These are phyloP conservation scores for Cydia fagiglandana DNA, from an alignment of 1,140 invertebrate genomes.

Conservation along the genomic window DNA sequence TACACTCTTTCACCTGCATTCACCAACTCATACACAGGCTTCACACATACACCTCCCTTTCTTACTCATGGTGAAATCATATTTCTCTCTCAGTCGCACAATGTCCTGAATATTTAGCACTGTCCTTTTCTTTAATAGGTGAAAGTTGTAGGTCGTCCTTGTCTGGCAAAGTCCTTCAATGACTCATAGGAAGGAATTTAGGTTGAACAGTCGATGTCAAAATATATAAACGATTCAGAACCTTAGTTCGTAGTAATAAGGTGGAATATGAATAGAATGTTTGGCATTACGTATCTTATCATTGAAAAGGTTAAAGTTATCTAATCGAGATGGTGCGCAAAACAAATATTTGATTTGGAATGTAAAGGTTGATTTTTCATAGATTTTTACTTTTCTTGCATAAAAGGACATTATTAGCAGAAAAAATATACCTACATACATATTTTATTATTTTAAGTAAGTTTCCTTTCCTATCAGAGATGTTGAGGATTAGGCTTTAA, in stretches of 20 bases:
- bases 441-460: too few species aligned
- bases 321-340: not conserved
- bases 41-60: not conserved
- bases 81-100: not conserved
- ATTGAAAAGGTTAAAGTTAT: not conserved
- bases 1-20: not conserved
- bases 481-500: too few species aligned
- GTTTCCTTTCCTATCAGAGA: too few species aligned
- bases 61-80: not conserved
- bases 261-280: not conserved
- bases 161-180: not conserved
- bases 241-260: not conserved
- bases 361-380: not conserved
- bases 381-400: not conserved
- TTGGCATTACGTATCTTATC: not conserved
- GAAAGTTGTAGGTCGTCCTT: constrained; percentile 10
- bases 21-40: not conserved
- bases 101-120: not conserved
- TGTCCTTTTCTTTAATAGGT: not conserved
- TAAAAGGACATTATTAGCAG: not conserved
- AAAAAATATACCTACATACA: too few species aligned
- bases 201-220: not conserved
- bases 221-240: not conserved
- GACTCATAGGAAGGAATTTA: not conserved
- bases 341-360: not conserved